phyloP scores from a whole-genome alignment of 2,888 invertebrate genomes.

The Microctonus aethiopoides region DNA sequence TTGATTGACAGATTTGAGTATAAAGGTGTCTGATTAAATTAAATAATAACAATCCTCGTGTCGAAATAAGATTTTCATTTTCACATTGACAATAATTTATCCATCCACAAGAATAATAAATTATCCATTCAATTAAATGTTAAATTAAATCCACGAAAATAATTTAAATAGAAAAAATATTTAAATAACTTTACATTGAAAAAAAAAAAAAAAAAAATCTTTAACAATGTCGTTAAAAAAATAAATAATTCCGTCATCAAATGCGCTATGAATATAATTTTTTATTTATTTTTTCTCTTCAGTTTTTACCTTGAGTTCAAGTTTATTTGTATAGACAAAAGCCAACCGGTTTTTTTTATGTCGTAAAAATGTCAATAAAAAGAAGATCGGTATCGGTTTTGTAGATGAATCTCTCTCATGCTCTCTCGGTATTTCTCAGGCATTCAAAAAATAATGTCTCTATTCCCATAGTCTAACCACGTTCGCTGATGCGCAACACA shows the following conservation, averaged over 20 bases:
- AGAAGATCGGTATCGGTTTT: slow-evolving; percentile 62
- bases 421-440: slow-evolving; percentile 47
- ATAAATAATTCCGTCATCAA: no score
- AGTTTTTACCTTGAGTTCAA: not conserved
- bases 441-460: slow-evolving; percentile 57
- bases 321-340: not conserved
- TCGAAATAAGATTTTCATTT: not conserved
- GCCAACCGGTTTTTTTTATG: slow-evolving; percentile 3
- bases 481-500: not conserved
- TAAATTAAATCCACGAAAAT: no score
- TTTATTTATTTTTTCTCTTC: not conserved
- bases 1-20: slow-evolving; percentile 6
- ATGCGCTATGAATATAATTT: not conserved
- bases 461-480: slow-evolving; percentile 54
- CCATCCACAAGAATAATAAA: no score
- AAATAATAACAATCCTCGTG: not conserved
- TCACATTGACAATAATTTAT: no score
- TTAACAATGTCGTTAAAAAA: no score
- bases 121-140: no score
- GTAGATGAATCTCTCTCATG: slow-evolving; percentile 49
- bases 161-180: no score
- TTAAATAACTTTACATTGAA: not conserved
- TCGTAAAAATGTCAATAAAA: slow-evolving; percentile 60
- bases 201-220: not conserved
- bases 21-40: not conserved